Conservation (phyloP, 2,797 vertebrate genomes). For the Bradypodion pumilum region DNA sequence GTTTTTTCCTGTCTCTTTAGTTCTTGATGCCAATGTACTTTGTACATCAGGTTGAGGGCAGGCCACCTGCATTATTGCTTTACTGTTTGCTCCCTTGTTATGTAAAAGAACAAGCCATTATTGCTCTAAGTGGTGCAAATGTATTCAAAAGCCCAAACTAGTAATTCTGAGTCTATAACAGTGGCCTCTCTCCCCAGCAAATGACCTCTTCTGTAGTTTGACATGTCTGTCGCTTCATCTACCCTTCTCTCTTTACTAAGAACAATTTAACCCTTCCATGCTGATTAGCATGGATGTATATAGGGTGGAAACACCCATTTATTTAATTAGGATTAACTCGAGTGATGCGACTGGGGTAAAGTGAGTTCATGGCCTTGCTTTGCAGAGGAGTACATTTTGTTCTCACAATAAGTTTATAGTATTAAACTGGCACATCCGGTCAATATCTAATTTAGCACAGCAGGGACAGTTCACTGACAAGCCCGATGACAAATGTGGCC, state of each 20-base stretch:
- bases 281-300: background rate
- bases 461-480: background rate
- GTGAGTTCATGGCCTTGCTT: rapidly evolving
- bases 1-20: background rate
- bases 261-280: background rate
- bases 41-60: background rate
- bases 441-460: constrained; percentile 56
- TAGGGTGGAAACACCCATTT: background rate
- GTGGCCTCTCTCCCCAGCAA: background rate
- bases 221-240: background rate
- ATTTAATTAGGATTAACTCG: background rate
- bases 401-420: constrained; percentile 37
- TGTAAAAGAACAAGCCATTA: background rate
- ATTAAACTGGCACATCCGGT: constrained; percentile 39
- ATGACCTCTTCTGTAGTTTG: background rate
- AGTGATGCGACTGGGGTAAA: constrained; percentile 9
- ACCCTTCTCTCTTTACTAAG: background rate
- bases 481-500: constrained; percentile 24
- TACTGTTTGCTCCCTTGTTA: background rate
- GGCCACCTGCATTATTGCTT: no score
- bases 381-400: constrained; percentile 22
- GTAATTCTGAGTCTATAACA: background rate
- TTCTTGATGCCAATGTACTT: background rate
- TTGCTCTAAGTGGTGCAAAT: background rate
- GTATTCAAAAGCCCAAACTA: background rate